These are phyloP conservation scores for Chloroceryle inda DNA, from an alignment of 2,797 vertebrate genomes.

Conservation along the genomic window DNA sequence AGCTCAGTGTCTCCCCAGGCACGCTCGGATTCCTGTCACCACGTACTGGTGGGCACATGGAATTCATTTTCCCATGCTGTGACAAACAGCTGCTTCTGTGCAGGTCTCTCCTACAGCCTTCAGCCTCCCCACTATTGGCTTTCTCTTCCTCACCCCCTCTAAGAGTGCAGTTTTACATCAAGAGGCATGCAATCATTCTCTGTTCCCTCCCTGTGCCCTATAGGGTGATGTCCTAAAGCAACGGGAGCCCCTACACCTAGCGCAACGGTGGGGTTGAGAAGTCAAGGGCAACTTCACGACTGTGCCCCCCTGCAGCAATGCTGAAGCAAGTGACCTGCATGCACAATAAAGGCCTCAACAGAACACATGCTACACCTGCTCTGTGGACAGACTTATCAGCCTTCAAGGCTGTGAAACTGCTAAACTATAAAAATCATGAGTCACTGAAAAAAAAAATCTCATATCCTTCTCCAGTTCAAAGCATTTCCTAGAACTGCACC, in stretches of 20 bases:
- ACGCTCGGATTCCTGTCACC: accelerated
- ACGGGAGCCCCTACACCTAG: neutral
- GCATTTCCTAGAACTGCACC: constrained; percentile 4
- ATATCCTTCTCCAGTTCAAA: constrained; percentile 46
- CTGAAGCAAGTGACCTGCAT: neutral
- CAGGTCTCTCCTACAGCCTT: neutral
- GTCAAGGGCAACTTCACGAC: neutral
- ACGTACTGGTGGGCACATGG: neutral
- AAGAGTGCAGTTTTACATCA: neutral
- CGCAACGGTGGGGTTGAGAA: accelerated
- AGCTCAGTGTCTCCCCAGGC: neutral
- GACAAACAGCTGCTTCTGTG: neutral
- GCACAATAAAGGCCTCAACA: neutral
- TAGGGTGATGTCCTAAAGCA: neutral
- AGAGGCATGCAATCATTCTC: neutral
- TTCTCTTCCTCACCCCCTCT: neutral
- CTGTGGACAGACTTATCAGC: constrained; percentile 1
- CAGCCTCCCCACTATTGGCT: neutral
- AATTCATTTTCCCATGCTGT: neutral
- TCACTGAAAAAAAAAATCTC: neutral
- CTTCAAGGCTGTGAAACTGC: constrained; percentile 15
- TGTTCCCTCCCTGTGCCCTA: neutral
- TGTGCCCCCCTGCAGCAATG: accelerated
- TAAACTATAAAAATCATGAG: constrained; percentile 41
- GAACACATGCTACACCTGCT: neutral